Base-by-base conservation (phyloP, 2,888 invertebrate genomes). In the Helleia helle region DNA sequence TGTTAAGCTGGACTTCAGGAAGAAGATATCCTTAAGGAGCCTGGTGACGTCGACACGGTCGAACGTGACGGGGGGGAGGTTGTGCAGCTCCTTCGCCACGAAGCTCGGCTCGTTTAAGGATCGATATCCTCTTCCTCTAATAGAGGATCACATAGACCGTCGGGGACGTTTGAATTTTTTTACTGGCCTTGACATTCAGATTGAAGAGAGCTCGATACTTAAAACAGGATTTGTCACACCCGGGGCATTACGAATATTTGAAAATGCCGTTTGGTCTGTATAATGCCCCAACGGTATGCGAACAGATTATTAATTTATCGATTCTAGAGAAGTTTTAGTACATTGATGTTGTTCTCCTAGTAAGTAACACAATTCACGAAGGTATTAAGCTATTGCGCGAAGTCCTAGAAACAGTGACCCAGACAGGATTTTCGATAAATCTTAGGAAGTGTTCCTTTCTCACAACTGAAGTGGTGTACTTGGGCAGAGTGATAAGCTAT, bases 371-470 rank as follows among this genome's bases (percentile, higher is more conserved):
- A 1, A 17, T 46, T 5, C 5, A 4, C 1, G 44, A 44, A 2
- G 44, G 50, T 0, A 15, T 46, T 1, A 13, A 38, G 1, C 6
- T 43, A 12, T 11, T 50, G 4, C 17, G 27, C 0, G 7, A 34
- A 1, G 43, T 46, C 1, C 24, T 48, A 1, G 8, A 4, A 6
- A 46, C 46, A 1, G 24, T 50, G 1, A 48, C 50, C 2, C 4
- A 13, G 4, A 48, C 51, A 0, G 51, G 49, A 0, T 49, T 51
- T 36, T 51, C 46, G 0, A 39, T 51, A 3, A 51, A 51, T 18
- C 12, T 47, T 1, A 17, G 24, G 2, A 51, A 47, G 25, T 47
- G 51, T 9, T 26, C 26, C 9, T 26, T 26, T 26, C 22, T 36
- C 42, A 0, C 47, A 49, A 22, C 26, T 1, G 42, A 49, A 38